Evolutionary conservation across 2,888 invertebrate species (phyloP).

Genomic region (Brachyptera risi): DNA sequence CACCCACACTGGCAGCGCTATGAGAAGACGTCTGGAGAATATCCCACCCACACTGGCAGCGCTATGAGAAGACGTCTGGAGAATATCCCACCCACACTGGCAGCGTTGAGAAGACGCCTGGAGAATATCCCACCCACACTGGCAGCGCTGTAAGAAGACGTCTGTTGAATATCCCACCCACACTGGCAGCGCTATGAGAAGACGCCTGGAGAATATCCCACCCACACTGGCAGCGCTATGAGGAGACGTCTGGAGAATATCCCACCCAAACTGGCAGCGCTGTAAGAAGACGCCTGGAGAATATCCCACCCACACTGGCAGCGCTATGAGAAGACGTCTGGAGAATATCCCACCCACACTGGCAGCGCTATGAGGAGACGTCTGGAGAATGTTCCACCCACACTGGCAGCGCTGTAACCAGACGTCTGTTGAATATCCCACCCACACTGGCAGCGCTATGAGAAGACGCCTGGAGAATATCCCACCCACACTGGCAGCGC

Average conservation of each 20-base stretch:
- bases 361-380: background rate
- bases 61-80: background rate
- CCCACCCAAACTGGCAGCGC: background rate
- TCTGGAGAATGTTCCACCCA: background rate
- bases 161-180: background rate
- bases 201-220: background rate
- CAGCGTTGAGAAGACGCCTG: background rate
- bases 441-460: background rate
- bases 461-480: background rate
- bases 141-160: background rate
- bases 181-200: background rate
- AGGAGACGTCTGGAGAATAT: background rate
- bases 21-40: background rate
- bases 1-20: background rate
- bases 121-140: background rate
- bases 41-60: background rate
- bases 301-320: background rate
- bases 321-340: background rate
- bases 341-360: background rate
- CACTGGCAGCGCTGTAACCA: background rate
- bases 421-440: background rate
- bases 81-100: background rate
- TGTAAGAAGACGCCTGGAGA: background rate
- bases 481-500: background rate
- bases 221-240: background rate